Percentiles rank a stretch among this genome's conserved stretches.
Conservation (phyloP, 2,888 invertebrate genomes). For the Bedellia somnulentella region DNA sequence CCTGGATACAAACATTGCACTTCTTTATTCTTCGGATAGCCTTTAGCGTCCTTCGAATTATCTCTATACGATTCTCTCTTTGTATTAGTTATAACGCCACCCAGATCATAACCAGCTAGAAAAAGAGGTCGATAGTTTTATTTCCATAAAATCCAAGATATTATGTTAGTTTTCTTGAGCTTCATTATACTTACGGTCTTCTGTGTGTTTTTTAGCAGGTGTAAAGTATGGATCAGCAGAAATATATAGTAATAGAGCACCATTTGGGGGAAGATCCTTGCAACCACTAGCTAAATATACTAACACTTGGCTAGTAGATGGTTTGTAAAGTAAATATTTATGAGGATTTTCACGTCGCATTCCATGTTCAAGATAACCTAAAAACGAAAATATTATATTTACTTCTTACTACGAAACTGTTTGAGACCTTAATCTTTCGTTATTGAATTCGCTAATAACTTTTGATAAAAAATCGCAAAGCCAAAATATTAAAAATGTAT, state of each 20-base stretch:
- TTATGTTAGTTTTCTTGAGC: too few relatives aligned
- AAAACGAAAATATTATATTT: too few relatives aligned
- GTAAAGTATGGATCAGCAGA: slow-evolving; percentile 91
- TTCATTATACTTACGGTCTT: slow-evolving; percentile 80
- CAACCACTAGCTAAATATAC: slow-evolving; percentile 91
- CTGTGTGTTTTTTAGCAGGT: slow-evolving; percentile 79
- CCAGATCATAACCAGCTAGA: slow-evolving; percentile 85
- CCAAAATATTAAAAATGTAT: too few relatives aligned
- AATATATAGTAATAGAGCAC: slow-evolving; percentile 87
- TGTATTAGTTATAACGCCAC: slow-evolving; percentile 87
- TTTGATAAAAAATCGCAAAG: too few relatives aligned
- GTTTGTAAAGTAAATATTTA: slow-evolving; percentile 94
- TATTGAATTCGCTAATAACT: too few relatives aligned
- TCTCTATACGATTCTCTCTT: slow-evolving; percentile 65
- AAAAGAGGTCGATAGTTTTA: too few relatives aligned
- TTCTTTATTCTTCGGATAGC: slow-evolving; percentile 51
- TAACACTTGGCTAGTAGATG: slow-evolving; percentile 89
- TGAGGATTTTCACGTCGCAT: slow-evolving; percentile 74
- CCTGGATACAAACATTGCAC: slow-evolving; percentile 87
- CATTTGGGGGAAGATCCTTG: slow-evolving; percentile 90
- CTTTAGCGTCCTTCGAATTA: slow-evolving; percentile 22
- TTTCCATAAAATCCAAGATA: too few relatives aligned
- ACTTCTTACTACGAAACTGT: neutral
- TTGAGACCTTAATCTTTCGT: too few relatives aligned
- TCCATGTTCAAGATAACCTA: slow-evolving; percentile 15